phyloP scores from a whole-genome alignment of 2,888 invertebrate species.

The Lepidonotus clava region DNA sequence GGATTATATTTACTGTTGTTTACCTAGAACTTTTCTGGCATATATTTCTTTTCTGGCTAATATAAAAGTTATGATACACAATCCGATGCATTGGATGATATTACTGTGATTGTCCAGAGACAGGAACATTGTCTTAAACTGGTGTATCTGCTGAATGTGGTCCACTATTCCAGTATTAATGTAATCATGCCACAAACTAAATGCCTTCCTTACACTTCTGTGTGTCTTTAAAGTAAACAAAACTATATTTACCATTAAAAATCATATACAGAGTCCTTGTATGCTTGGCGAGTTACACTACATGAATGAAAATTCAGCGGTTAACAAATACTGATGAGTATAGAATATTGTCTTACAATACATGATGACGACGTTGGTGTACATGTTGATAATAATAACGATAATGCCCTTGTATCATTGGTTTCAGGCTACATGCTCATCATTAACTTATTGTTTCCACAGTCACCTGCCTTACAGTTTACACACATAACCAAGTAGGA shows the following conservation, averaged over 20 bases:
- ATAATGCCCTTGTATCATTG: constrained; percentile 9
- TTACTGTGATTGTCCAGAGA: constrained; percentile 35
- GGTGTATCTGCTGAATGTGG: constrained; percentile 43
- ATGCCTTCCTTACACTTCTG: constrained; percentile 1
- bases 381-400: constrained; percentile 12
- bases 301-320: background rate
- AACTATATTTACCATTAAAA: background rate
- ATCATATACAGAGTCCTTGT: background rate
- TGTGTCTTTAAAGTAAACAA: background rate
- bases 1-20: background rate
- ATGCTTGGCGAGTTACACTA: background rate
- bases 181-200: background rate
- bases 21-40: background rate
- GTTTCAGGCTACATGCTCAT: constrained; percentile 50
- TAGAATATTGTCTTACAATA: background rate
- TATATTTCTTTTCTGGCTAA: too few species aligned
- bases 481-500: constrained; percentile 53
- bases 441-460: constrained; percentile 48
- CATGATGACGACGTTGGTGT: background rate
- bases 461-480: constrained; percentile 53
- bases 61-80: too few species aligned
- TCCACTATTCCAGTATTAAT: constrained; percentile 43
- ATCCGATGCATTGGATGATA: background rate
- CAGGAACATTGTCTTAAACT: background rate
- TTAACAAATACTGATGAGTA: background rate